Conservation (phyloP, 2,113 vertebrate genomes). For the Hirundichthys speculiger region DNA sequence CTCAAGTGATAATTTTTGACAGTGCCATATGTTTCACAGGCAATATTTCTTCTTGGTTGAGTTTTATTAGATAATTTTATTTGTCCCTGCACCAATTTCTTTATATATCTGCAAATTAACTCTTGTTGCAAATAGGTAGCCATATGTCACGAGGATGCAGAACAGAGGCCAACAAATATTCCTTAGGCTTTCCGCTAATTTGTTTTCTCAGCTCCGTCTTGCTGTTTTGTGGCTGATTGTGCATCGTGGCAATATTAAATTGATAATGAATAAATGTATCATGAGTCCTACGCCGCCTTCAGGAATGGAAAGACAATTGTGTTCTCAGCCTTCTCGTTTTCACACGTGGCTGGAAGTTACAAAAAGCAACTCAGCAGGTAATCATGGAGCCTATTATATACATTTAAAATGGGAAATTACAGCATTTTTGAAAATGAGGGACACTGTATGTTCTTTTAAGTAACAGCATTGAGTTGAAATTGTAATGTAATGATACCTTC, state of each 20-base stretch:
- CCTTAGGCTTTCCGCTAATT: slow-evolving; percentile 76
- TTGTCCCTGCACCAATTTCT: slow-evolving; percentile 74
- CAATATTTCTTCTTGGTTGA: slow-evolving; percentile 82
- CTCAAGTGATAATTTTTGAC: slow-evolving; percentile 80
- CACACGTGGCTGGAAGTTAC: slow-evolving; percentile 30
- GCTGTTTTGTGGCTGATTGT: slow-evolving; percentile 71
- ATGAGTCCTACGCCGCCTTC: slow-evolving; percentile 61
- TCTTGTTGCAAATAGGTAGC: slow-evolving; percentile 78
- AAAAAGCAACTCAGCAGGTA: slow-evolving; percentile 47
- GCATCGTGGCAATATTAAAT: slow-evolving; percentile 76
- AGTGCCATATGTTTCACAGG: slow-evolving; percentile 78
- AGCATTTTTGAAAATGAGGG: slow-evolving; percentile 12
- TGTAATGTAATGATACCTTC: slow-evolving; percentile 8
- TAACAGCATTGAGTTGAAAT: background rate
- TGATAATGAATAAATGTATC: slow-evolving; percentile 77
- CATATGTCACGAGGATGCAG: slow-evolving; percentile 80
- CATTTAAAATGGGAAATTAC: slow-evolving; percentile 22
- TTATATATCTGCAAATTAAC: slow-evolving; percentile 79
- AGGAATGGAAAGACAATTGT: slow-evolving; percentile 64
- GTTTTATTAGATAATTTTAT: slow-evolving; percentile 83
- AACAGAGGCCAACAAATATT: slow-evolving; percentile 65
- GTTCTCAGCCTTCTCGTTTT: slow-evolving; percentile 34
- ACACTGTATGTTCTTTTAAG: slow-evolving; percentile 15
- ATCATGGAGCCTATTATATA: slow-evolving; percentile 22
- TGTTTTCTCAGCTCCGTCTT: slow-evolving; percentile 63